Evolutionary conservation across 1,140 invertebrate species (phyloP).

Genomic region (Philotrypesis tridentata): DNA sequence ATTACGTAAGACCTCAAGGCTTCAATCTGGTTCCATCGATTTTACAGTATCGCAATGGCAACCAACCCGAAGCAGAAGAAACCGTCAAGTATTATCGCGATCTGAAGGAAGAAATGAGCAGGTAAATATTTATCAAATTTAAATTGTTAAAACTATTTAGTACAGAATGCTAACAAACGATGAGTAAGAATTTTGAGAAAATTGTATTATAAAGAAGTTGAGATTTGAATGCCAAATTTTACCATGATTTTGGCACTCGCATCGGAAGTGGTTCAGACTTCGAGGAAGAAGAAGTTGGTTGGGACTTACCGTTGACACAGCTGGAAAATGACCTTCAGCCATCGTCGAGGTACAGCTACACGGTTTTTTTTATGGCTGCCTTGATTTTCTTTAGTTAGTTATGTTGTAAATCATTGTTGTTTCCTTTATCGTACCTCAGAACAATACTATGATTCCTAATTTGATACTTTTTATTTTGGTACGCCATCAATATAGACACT

Average conservation of each 20-base stretch:
- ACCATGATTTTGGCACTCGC: constrained; percentile 69
- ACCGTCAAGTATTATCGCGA: constrained; percentile 72
- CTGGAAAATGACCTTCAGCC: constrained; percentile 74
- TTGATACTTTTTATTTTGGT: background rate
- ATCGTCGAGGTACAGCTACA: constrained; percentile 66
- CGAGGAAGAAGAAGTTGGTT: constrained; percentile 74
- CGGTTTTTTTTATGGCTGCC: constrained; percentile 22
- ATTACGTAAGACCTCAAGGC: constrained; percentile 77
- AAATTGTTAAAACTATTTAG: background rate
- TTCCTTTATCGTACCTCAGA: background rate
- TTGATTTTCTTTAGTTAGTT: background rate
- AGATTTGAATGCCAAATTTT: constrained; percentile 66
- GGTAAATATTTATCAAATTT: constrained; percentile 65
- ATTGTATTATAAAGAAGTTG: constrained; percentile 36
- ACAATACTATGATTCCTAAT: background rate
- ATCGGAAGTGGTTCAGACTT: constrained; percentile 74
- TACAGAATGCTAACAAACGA: background rate
- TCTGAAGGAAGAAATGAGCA: constrained; percentile 74
- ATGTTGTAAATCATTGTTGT: background rate
- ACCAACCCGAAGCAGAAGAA: constrained; percentile 68
- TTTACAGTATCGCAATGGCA: constrained; percentile 66
- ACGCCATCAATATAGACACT: no score
- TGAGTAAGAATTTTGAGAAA: constrained; percentile 14
- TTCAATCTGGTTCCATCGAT: constrained; percentile 77
- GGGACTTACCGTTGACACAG: constrained; percentile 75